phyloP scores from a whole-genome alignment of 2,888 invertebrate genomes.

The Podotricha telesiphe region DNA sequence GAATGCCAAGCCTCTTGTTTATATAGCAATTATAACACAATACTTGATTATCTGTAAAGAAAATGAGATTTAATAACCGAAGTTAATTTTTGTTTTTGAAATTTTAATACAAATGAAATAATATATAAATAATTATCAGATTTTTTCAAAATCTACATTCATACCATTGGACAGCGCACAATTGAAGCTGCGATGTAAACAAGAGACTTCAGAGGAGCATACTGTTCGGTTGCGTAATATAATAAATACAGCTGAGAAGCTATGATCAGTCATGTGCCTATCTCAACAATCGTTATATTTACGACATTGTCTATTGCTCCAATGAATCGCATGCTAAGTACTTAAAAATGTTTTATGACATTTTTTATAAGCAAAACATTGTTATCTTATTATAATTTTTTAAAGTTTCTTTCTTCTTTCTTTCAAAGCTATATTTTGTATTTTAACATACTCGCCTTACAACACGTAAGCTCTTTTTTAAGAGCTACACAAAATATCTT shows the following conservation, averaged over 20 bases:
- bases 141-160: slow-evolving; percentile 6
- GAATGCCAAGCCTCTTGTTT: slow-evolving; percentile 11
- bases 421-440: slow-evolving; percentile 10
- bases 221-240: not conserved
- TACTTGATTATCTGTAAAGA: not conserved
- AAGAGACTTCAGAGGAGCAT: slow-evolving; percentile 8
- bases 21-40: not conserved
- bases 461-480: slow-evolving; percentile 44
- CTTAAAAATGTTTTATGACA: slow-evolving; percentile 13
- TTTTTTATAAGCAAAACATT: slow-evolving; percentile 16
- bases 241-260: not conserved
- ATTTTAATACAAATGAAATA: not conserved
- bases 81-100: no score
- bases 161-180: slow-evolving; percentile 1
- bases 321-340: slow-evolving; percentile 1
- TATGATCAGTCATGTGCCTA: not conserved
- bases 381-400: slow-evolving; percentile 18
- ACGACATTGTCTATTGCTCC: not conserved
- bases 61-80: not conserved
- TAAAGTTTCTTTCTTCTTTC: not conserved
- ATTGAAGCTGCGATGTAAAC: slow-evolving; percentile 13
- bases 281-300: not conserved
- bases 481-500: slow-evolving; percentile 63
- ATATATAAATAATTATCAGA: not conserved
- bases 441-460: slow-evolving; percentile 31